Evolutionary conservation across 2,888 invertebrate genomes (phyloP).

Genomic region (Campaea margaritaria): DNA sequence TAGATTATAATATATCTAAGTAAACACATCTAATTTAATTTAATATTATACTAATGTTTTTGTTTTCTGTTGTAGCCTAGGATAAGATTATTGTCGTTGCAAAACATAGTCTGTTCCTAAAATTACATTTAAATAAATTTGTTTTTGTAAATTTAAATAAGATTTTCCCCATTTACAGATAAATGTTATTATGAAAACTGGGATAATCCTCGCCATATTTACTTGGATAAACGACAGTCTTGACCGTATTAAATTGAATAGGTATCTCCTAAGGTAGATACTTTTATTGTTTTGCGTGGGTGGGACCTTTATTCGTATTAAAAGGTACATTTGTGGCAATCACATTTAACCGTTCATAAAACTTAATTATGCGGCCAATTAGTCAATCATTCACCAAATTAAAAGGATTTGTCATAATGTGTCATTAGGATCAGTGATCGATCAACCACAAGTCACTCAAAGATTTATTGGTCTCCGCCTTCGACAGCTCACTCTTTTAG

Average conservation of each 20-base stretch:
- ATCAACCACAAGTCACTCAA: not conserved
- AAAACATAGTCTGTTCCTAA: too few species aligned
- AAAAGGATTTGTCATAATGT: not conserved
- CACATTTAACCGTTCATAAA: slow-evolving; percentile 8
- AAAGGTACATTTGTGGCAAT: slow-evolving; percentile 3
- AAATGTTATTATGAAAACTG: not conserved
- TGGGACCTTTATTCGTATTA: too few species aligned
- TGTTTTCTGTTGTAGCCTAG: too few species aligned
- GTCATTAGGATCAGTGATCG: not conserved
- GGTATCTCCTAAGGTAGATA: not conserved
- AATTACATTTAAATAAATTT: not conserved
- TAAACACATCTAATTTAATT: too few species aligned
- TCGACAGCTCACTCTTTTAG: too few species aligned
- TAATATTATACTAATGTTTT: too few species aligned
- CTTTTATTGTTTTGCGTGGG: not conserved
- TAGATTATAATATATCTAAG: too few species aligned
- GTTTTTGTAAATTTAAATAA: not conserved
- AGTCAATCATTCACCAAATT: not conserved
- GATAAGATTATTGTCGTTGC: too few species aligned
- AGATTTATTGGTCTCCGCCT: too few species aligned
- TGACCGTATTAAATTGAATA: too few species aligned
- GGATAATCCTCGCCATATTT: not conserved
- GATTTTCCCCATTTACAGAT: not conserved
- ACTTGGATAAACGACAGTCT: not conserved
- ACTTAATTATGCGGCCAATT: slow-evolving; percentile 3